These are phyloP conservation scores for Urosaurus nigricauda DNA, from an alignment of 2,797 vertebrate genomes.

Conservation along the genomic window DNA sequence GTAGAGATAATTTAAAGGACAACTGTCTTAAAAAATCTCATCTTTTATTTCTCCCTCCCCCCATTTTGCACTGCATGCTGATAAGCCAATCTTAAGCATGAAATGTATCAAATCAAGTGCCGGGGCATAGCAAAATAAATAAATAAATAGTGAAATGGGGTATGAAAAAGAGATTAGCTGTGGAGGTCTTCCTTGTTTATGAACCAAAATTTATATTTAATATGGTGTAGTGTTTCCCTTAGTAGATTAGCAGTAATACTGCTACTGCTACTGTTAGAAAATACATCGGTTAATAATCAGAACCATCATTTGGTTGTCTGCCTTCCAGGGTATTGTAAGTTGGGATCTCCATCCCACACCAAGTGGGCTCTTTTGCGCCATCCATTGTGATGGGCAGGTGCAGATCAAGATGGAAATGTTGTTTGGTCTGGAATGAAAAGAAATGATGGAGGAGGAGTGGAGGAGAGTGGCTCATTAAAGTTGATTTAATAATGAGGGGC, in stretches of 20 bases:
- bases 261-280: not conserved
- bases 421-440: constrained; percentile 52
- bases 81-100: not conserved
- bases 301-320: not conserved
- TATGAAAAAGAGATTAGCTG: not conserved
- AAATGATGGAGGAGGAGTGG: constrained; percentile 30
- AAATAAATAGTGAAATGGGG: not conserved
- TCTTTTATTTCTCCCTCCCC: not conserved
- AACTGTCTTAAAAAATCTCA: not conserved
- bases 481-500: constrained; percentile 71
- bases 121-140: constrained; percentile 37
- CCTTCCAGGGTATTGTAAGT: not conserved
- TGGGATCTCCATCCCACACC: not conserved
- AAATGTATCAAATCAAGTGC: not conserved
- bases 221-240: too few species aligned
- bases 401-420: constrained; percentile 44
- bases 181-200: not conserved
- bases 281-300: too few species aligned
- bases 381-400: constrained; percentile 67
- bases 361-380: constrained; percentile 18
- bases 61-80: too few species aligned
- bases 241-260: not conserved
- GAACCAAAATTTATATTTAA: not conserved
- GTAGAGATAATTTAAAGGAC: not conserved
- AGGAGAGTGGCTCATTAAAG: constrained; percentile 68